Conservation (phyloP, 2,888 invertebrate species). For the Parascotia fuliginaria region DNA sequence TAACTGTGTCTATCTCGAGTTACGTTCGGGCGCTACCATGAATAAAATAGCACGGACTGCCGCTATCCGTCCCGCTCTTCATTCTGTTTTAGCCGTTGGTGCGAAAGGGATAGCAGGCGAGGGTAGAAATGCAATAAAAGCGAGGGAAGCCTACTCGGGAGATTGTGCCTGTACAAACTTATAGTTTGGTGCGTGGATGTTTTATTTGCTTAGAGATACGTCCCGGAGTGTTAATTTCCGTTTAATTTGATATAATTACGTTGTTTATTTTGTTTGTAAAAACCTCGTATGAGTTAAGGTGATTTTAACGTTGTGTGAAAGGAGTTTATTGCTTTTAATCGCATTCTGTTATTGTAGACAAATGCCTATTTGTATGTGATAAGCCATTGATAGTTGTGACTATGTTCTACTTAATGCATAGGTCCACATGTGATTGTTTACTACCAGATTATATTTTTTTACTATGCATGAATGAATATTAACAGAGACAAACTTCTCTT, state of each 20-base stretch:
- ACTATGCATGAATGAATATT: too few species aligned
- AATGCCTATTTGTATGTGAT: too few species aligned
- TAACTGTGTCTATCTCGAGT: constrained; percentile 62
- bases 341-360: too few species aligned
- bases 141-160: constrained; percentile 62
- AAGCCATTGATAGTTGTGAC: too few species aligned
- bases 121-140: constrained; percentile 74
- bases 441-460: too few species aligned
- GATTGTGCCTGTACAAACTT: constrained; percentile 66
- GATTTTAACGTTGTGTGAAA: not conserved
- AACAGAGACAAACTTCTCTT: too few species aligned
- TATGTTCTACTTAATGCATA: too few species aligned
- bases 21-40: constrained; percentile 63
- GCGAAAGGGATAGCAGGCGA: constrained; percentile 56
- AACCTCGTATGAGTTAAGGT: constrained; percentile 10
- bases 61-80: constrained; percentile 65
- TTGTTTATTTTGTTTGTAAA: constrained; percentile 44
- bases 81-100: constrained; percentile 36
- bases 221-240: constrained; percentile 69
- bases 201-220: constrained; percentile 65
- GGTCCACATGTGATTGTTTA: too few species aligned
- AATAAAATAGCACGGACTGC: constrained; percentile 73
- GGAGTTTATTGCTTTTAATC: too few species aligned
- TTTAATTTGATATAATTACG: constrained; percentile 67
- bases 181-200: constrained; percentile 59